These are phyloP conservation scores for Mus spretus DNA, from an alignment of 2,797 vertebrate genomes.

Conservation along the genomic window DNA sequence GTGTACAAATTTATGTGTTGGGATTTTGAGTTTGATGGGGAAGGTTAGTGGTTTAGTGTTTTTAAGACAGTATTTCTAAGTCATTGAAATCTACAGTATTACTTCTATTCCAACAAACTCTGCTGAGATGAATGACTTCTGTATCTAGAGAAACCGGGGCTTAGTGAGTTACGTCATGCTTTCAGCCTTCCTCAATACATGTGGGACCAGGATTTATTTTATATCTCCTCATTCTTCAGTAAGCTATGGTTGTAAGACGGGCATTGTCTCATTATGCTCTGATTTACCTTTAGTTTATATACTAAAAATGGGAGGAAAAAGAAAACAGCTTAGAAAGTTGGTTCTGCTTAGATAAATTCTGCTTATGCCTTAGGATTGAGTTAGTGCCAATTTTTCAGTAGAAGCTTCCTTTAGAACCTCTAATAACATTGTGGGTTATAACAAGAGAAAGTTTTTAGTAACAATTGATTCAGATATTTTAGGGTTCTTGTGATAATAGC, in stretches of 20 bases:
- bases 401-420: slow-evolving; percentile 23
- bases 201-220: background rate
- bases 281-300: slow-evolving; percentile 62
- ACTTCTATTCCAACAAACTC: slow-evolving; percentile 38
- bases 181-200: slow-evolving; percentile 2
- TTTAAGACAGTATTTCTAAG: slow-evolving; percentile 46
- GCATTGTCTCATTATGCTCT: slow-evolving; percentile 42
- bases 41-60: slow-evolving; percentile 14
- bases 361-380: slow-evolving; percentile 19
- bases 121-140: slow-evolving; percentile 33
- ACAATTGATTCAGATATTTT: background rate
- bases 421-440: background rate
- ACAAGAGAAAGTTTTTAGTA: background rate
- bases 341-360: slow-evolving; percentile 16
- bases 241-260: background rate
- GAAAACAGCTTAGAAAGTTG: slow-evolving; percentile 1
- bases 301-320: slow-evolving; percentile 20
- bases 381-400: background rate
- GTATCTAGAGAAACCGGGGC: slow-evolving; percentile 11
- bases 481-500: background rate
- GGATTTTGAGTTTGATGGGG: slow-evolving; percentile 8
- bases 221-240: background rate
- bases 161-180: background rate
- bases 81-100: slow-evolving; percentile 37
- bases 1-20: background rate